Percentiles rank a stretch among this genome's conserved stretches.
These are phyloP conservation scores for Neoseiulus cucumeris DNA, from an alignment of 1,140 invertebrate genomes.

Conservation along the genomic window DNA sequence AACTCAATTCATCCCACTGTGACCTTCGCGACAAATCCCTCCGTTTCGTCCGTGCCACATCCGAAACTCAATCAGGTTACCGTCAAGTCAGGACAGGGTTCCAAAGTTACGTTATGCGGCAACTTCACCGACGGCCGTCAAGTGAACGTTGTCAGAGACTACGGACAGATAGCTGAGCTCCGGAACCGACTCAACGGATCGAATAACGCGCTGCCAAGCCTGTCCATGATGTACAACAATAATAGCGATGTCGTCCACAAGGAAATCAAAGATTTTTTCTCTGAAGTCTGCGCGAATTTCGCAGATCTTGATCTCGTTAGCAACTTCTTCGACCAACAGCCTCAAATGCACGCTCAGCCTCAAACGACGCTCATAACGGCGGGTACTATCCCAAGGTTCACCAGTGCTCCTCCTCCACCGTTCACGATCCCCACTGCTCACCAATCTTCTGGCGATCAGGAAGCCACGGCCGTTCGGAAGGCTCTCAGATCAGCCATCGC, in stretches of 20 bases:
- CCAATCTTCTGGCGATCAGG: background rate
- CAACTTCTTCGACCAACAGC: conserved; percentile 8
- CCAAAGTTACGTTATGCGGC: conserved; percentile 3
- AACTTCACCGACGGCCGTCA: conserved; percentile 7
- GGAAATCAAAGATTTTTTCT: background rate
- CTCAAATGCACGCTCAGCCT: background rate
- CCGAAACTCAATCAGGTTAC: conserved; percentile 2
- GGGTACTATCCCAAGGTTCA: background rate
- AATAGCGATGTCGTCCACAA: background rate
- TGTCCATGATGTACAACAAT: conserved; percentile 7
- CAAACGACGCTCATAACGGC: background rate
- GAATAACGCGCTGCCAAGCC: background rate
- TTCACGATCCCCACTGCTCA: background rate
- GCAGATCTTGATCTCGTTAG: conserved; percentile 3
- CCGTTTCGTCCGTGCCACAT: background rate
- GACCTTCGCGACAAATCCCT: background rate
- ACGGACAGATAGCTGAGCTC: background rate
- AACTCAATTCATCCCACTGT: background rate
- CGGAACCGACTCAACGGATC: background rate
- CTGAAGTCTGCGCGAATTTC: background rate
- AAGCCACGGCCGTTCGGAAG: background rate
- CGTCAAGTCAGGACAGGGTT: background rate
- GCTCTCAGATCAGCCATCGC: background rate
- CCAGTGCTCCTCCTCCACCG: background rate
- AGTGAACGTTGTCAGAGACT: background rate